Base-by-base conservation (phyloP, 37 sponge, comb jelly and placozoan species). In the Diacarnus erythraeanus region DNA sequence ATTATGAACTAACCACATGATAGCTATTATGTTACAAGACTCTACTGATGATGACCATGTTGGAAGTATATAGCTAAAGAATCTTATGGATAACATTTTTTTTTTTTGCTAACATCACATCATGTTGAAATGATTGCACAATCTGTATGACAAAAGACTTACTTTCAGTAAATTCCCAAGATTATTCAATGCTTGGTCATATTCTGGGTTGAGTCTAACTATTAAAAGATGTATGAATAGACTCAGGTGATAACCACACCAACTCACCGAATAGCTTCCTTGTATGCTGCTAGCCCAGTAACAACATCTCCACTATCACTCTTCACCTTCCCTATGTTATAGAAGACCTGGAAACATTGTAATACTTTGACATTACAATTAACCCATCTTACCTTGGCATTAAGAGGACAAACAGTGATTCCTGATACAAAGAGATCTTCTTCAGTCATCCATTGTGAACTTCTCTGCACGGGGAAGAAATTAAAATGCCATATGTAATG, bases 161-260 rank as follows among this genome's bases (percentile, higher is more conserved):
- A 87, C 88, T 75, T 87, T 91, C 64, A 94, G 41, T 38, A 94
- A 76, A 66, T 94, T 94, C 8, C 91, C 95, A 23, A 84, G 69
- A 73, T 94, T 94, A 72, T 94, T 91, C 67, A 86, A 54, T 20
- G 95, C 91, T 43, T 94, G 82, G 59, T 87, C 91, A 80, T 94
- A 94, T 31, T 88, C 86, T 26, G 91, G 88, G 60, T 84, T 61
- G 1, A 91, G 76, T 37, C 89, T 89, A 38, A 0, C 25, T 65
- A 66, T 75, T 12, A 12, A 12, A 34, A 4, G 6, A 2, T 57
- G 38, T 27, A 35, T 57, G 38, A 30, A 5, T 4, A 9, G 8
- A 43, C 15, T 23, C 47, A 8, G n/a, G 8, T 72, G 4, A 36
- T 35, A 9, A 15, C 20, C 2, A 8, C 3, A 8, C 51, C 72